Conservation (phyloP, 2,888 invertebrate species). For the Phortica okadai region DNA sequence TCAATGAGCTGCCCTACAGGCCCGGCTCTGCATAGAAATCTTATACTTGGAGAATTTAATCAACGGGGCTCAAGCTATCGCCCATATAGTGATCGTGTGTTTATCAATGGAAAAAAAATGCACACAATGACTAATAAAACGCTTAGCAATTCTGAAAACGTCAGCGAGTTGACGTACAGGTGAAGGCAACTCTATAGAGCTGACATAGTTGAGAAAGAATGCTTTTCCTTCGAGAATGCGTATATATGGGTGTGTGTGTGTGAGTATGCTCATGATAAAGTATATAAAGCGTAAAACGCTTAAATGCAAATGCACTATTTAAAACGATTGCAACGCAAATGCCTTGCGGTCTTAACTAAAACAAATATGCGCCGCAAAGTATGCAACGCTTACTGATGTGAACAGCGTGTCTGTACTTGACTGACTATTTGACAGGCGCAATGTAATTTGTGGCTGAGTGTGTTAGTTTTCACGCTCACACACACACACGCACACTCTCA, state of each 20-base stretch:
- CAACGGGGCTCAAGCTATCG: no score
- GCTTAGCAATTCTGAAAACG: neutral
- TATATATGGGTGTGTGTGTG: constrained; percentile 47
- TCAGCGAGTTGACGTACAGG: neutral
- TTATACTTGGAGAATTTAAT: no score
- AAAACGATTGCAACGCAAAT: neutral
- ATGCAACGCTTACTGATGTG: constrained; percentile 55
- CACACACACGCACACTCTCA: constrained; percentile 32
- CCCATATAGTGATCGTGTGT: no score
- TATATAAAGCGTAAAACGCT: constrained; percentile 26
- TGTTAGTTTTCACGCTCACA: constrained; percentile 39
- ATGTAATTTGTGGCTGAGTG: constrained; percentile 61
- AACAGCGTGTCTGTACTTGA: constrained; percentile 9
- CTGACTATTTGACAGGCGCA: constrained; percentile 44
- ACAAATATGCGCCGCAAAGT: constrained; percentile 57
- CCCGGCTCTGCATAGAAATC: no score
- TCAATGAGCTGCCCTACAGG: no score
- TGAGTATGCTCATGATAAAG: neutral
- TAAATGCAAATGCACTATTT: neutral
- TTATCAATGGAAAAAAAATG: neutral
- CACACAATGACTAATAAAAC: neutral
- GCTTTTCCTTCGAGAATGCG: constrained; percentile 58
- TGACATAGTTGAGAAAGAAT: neutral
- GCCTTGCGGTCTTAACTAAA: constrained; percentile 37
- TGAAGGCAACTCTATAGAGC: neutral